Evolutionary conservation across 2,888 invertebrate genomes (phyloP), one percentile per base, ranked within the genome.

Genomic region (Caenorhabditis afra): DNA sequence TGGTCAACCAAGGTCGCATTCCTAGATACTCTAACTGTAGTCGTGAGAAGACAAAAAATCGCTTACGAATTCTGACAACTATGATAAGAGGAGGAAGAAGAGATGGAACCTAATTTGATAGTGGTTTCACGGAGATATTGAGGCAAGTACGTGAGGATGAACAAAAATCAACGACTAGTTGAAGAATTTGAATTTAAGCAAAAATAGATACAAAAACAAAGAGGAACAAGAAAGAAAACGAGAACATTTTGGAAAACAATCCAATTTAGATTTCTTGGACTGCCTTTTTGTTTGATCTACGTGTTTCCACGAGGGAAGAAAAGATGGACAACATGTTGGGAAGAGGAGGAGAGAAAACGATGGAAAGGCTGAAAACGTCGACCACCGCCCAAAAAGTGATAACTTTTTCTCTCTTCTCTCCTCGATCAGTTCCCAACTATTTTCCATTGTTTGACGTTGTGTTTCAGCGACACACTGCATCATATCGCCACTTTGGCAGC

Each of bases 1-100:
- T 73, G 73, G 73, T 64, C 73, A 71, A 7, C 23, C 70, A 64
- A 73, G 64, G 73, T 41, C 64, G 61, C 49, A 71, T 71, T 71
- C 70, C 70, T 47, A 45, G 55, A 53, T 62, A 61, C 70, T 68
- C 45, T 22, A 23, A 29, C 29, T 67, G 67, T 67, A 67, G 67
- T 29, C 44, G 59, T 50, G 37, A 49, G 20, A 39, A 14, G 41
- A 59, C 52, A 58, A 62, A 39, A 44, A 53, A 50, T 35, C 49
- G 52, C 35, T 50, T 53, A 58, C 52, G 58, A 45, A 59, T 53
- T 53, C 23, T 70, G 62, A 70, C 70, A 70, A 35, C 44, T 53
- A n/a, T 70, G 35, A 18, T 39, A 1, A 39, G 3, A 11, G 55
- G 16, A n/a, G 16, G 11, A 39, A 35, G 53, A 55, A 14, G 22